These are phyloP conservation scores for Mesocricetus auratus DNA, from an alignment of 2,113 vertebrate species.

Conservation along the genomic window DNA sequence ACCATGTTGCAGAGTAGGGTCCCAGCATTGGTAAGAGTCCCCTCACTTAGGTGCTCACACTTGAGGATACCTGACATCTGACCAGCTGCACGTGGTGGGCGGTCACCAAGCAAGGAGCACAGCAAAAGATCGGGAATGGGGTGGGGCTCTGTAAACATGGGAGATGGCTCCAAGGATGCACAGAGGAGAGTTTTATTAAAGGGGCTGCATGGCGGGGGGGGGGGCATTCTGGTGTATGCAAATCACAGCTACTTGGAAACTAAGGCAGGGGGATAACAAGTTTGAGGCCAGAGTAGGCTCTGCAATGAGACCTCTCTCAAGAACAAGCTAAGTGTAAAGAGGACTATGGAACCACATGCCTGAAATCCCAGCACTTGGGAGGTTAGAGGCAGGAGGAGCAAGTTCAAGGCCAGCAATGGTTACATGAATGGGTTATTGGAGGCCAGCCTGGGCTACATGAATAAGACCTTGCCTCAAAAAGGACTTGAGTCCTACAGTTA, in stretches of 20 bases:
- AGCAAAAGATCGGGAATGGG: neutral
- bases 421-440: neutral
- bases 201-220: neutral
- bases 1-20: neutral
- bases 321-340: neutral
- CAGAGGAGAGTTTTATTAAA: neutral
- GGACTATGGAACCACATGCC: too few species aligned
- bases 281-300: too few species aligned
- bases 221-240: too few species aligned
- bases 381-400: neutral
- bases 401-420: neutral
- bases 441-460: neutral
- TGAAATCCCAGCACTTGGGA: neutral
- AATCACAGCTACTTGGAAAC: neutral
- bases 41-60: neutral
- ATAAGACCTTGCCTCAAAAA: neutral
- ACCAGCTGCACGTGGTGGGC: neutral
- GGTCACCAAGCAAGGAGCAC: neutral
- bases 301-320: neutral
- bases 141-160: neutral
- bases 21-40: neutral
- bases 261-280: neutral
- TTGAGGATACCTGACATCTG: neutral
- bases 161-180: neutral
- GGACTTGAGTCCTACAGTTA: neutral